Evolutionary conservation across 2,113 vertebrate species (phyloP).

Genomic region (Rhynchopsitta pachyrhyncha): DNA sequence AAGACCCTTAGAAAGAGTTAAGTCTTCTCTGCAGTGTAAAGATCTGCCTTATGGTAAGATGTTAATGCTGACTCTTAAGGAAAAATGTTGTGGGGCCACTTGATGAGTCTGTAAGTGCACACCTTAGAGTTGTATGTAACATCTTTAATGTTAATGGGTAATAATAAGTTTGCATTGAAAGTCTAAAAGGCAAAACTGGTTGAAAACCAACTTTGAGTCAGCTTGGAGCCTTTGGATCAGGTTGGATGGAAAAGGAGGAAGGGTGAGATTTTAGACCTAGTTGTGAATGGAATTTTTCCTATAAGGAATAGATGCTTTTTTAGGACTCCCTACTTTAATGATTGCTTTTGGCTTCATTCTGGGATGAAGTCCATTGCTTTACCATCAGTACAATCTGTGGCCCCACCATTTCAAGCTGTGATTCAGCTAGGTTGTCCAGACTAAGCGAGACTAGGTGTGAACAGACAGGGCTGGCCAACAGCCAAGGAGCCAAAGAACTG

Average conservation of each 20-base stretch:
- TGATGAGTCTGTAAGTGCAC: not conserved
- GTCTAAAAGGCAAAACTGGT: not conserved
- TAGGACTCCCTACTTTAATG: not conserved
- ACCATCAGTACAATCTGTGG: not conserved
- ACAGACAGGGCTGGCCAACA: not conserved
- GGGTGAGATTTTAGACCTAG: not conserved
- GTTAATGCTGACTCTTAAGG: not conserved
- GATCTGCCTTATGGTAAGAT: not conserved
- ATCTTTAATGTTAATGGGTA: not conserved
- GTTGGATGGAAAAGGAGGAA: not conserved
- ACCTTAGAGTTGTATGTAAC: not conserved
- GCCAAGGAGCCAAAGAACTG: not conserved
- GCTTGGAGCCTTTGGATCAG: not conserved
- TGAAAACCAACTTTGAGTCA: not conserved
- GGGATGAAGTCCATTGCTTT: not conserved
- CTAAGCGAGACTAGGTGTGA: constrained; percentile 5
- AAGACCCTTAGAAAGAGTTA: not conserved
- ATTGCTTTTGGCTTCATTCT: not conserved
- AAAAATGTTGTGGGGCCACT: not conserved
- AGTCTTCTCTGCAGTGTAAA: not conserved
- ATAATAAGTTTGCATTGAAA: not conserved
- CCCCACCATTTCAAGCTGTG: not conserved
- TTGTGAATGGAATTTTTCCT: not conserved
- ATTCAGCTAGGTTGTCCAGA: not conserved
- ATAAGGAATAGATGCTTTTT: not conserved